Evolutionary conservation across 2,797 vertebrate species (phyloP).

Genomic region (Rachycentron canadum): DNA sequence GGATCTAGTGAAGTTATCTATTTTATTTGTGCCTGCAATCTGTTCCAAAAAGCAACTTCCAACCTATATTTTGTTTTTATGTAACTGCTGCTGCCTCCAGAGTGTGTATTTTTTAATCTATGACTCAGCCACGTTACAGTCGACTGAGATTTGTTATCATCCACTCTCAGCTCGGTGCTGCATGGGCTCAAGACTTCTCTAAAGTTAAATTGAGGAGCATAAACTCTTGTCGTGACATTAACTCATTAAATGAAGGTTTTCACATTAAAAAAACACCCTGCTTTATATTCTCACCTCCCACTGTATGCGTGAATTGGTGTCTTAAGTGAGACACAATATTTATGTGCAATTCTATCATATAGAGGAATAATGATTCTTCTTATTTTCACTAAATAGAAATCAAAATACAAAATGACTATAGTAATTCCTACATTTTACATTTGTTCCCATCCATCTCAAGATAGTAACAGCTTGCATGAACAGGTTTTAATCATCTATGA

Average conservation of each 20-base stretch:
- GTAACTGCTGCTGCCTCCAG: constrained; percentile 44
- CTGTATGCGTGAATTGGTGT: constrained; percentile 12
- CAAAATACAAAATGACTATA: not conserved
- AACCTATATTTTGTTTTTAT: constrained; percentile 35
- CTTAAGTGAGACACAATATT: constrained; percentile 12
- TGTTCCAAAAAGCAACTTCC: constrained; percentile 5
- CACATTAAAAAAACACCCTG: constrained; percentile 42
- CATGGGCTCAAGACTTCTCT: constrained; percentile 4
- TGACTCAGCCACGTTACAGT: constrained; percentile 52
- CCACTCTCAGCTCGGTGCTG: constrained; percentile 34
- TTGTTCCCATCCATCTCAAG: not conserved
- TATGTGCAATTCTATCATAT: not conserved
- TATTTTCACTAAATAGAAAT: not conserved
- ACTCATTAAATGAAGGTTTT: constrained; percentile 40
- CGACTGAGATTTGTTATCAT: constrained; percentile 45
- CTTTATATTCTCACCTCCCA: constrained; percentile 42
- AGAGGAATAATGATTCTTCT: not conserved
- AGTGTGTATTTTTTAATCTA: constrained; percentile 27
- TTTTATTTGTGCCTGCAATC: constrained; percentile 3
- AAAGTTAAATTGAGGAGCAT: constrained; percentile 33
- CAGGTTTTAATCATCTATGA: not conserved
- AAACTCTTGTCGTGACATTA: constrained; percentile 16
- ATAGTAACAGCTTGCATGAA: not conserved
- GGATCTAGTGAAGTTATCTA: not conserved
- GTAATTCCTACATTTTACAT: not conserved